These are phyloP conservation scores for Tachysurus vachellii DNA, from an alignment of 2,113 vertebrate genomes.

Conservation along the genomic window DNA sequence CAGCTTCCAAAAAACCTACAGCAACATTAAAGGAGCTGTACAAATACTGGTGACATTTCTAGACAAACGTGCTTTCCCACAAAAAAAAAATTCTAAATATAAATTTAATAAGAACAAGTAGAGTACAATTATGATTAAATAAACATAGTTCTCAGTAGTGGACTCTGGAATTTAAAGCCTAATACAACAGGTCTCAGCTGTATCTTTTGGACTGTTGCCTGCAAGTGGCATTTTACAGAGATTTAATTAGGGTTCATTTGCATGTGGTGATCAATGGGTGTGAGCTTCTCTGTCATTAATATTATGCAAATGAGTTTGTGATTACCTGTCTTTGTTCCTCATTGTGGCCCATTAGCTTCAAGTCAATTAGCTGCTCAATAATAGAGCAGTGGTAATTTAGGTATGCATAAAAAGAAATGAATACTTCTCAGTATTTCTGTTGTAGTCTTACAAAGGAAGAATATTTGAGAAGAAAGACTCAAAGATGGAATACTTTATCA, in stretches of 20 bases:
- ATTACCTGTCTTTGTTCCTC: constrained; percentile 21
- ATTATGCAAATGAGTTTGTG: constrained; percentile 14
- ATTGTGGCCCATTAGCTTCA: constrained; percentile 40
- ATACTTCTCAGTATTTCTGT: neutral
- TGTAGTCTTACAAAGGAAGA: too few species aligned
- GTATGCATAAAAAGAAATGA: neutral
- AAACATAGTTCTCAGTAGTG: neutral
- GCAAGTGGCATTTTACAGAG: constrained; percentile 10
- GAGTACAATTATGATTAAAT: neutral
- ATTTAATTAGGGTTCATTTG: constrained; percentile 46
- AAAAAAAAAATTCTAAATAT: neutral
- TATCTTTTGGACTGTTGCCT: constrained; percentile 12
- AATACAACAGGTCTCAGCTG: neutral
- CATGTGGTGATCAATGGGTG: constrained; percentile 33
- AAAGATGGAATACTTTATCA: too few species aligned
- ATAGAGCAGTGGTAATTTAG: neutral
- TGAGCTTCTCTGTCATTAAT: constrained; percentile 44
- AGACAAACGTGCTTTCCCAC: neutral
- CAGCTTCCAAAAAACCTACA: too few species aligned
- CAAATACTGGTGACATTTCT: too few species aligned
- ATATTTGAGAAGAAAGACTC: too few species aligned
- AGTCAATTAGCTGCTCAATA: constrained; percentile 45
- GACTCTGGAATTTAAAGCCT: neutral
- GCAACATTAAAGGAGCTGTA: too few species aligned
- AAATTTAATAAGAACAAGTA: neutral